Conservation (phyloP, 2,797 vertebrate genomes). For the Limnodromus scolopaceus region DNA sequence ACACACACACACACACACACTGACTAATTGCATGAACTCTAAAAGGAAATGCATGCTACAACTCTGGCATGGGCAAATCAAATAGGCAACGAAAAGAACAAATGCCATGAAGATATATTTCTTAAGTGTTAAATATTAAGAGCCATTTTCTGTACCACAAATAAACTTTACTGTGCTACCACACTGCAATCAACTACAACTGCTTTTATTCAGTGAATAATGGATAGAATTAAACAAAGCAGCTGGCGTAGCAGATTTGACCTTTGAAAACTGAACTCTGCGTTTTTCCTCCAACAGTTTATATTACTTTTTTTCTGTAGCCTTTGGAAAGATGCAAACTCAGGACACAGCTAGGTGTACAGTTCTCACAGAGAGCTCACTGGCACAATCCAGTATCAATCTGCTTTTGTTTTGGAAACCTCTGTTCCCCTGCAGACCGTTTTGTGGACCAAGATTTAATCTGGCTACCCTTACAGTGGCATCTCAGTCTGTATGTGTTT, state of each 20-base stretch:
- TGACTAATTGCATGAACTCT: background rate
- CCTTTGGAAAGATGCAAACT: background rate
- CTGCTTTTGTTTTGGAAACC: background rate
- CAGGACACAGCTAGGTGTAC: background rate
- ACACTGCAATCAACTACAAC: background rate
- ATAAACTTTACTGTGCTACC: constrained; percentile 12
- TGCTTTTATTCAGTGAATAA: background rate
- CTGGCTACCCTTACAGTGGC: background rate
- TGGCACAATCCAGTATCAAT: background rate
- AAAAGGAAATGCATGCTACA: background rate
- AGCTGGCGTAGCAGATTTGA: background rate
- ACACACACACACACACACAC: background rate
- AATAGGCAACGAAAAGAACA: background rate
- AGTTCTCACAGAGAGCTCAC: background rate
- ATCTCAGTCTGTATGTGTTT: background rate
- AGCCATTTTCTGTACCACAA: background rate
- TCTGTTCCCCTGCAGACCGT: background rate
- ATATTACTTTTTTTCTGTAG: background rate
- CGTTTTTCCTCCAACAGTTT: background rate
- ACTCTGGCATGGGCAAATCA: background rate
- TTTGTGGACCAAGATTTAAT: background rate
- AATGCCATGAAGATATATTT: background rate
- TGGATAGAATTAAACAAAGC: background rate
- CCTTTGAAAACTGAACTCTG: background rate
- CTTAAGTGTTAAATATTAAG: constrained; percentile 2